Evolutionary conservation across 2,888 invertebrate genomes (phyloP).

Genomic region (Orthonychiurus folsomi): DNA sequence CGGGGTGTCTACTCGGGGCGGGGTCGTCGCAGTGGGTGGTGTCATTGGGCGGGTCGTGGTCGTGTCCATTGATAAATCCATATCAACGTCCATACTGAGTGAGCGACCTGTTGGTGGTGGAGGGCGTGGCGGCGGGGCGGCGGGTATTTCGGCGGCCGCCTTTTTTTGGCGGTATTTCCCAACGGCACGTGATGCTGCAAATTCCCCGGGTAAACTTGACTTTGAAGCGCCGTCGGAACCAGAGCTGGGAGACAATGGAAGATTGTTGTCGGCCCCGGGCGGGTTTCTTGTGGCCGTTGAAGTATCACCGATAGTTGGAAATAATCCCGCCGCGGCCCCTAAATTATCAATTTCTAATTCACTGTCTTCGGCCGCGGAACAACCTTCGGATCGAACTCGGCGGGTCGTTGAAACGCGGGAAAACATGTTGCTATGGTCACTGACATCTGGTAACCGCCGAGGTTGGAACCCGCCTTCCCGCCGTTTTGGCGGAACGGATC

Average conservation of each 20-base stretch:
- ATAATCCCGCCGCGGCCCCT: slow-evolving; percentile 54
- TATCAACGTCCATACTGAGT: slow-evolving; percentile 13
- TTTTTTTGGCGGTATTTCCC: slow-evolving; percentile 62
- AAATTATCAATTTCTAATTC: slow-evolving; percentile 49
- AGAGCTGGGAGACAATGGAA: slow-evolving; percentile 18
- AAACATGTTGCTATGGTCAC: slow-evolving; percentile 24
- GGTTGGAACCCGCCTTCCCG: background rate
- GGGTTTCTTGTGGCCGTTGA: slow-evolving; percentile 51
- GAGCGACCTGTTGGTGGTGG: slow-evolving; percentile 29
- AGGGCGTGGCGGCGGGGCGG: slow-evolving; percentile 37
- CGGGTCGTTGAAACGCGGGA: slow-evolving; percentile 27
- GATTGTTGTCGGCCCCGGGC: slow-evolving; percentile 44
- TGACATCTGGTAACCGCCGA: background rate
- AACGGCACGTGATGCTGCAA: slow-evolving; percentile 70
- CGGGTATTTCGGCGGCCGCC: slow-evolving; percentile 21
- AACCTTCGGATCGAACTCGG: slow-evolving; percentile 37
- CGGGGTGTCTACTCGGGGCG: slow-evolving; percentile 16
- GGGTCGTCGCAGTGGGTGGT: slow-evolving; percentile 15
- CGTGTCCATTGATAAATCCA: background rate
- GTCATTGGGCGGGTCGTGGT: no score
- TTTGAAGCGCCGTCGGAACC: slow-evolving; percentile 20
- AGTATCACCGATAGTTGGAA: slow-evolving; percentile 65
- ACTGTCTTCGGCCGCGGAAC: slow-evolving; percentile 49
- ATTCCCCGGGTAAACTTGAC: slow-evolving; percentile 65
- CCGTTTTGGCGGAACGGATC: background rate